Base-by-base conservation (phyloP, 1,140 invertebrate genomes). In the Alviniconcha marisindica region DNA sequence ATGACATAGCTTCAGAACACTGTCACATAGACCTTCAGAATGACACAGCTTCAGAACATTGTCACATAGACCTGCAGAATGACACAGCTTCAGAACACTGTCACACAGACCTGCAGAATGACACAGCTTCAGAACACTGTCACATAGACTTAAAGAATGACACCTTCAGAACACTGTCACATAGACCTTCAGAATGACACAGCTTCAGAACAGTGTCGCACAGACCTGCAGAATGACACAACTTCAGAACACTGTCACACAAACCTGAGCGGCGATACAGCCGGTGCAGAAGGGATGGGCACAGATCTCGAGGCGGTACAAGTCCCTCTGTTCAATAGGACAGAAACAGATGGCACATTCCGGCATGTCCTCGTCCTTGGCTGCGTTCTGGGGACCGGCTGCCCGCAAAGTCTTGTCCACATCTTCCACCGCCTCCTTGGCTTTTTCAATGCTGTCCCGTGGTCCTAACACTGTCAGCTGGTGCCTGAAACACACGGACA, bases 301-400 rank as follows among this genome's bases (percentile, higher is more conserved):
- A 85, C 91, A 92, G 4, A 63, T 77, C 74, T 91, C 88, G 21
- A 91, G 83, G 14, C 88, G 84, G 51, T 87, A 89, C 36, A 91
- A 51, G 4, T 88, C 87, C 3, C 31, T 77, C 31, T 80, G 74
- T 1, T 89, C 88, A 2, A 91, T 78, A 18, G 88, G 85, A 77
- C 82, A 87, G 40, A 89, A 77, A 80, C 91, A 92, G n/a, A 89
- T 84, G 14, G 82, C 85, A 83, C 91, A 92, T 7, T 91, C 90
- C 21, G 87, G 86, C 21, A 81, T 42, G 12, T 71, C 76, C 24
- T 60, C 76, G 21, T 82, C 54, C 24, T 24, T 7, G 40, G 21
- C 60, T 5, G 60, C 60, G 7, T n/a, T 31, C 24, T n/a, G 21
- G 60, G 60, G 5, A 48, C 44, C 18, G 21, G 60, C 5, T 31